Base-by-base conservation (phyloP, 2,888 invertebrate species). In the Ornithoptera priamus region DNA sequence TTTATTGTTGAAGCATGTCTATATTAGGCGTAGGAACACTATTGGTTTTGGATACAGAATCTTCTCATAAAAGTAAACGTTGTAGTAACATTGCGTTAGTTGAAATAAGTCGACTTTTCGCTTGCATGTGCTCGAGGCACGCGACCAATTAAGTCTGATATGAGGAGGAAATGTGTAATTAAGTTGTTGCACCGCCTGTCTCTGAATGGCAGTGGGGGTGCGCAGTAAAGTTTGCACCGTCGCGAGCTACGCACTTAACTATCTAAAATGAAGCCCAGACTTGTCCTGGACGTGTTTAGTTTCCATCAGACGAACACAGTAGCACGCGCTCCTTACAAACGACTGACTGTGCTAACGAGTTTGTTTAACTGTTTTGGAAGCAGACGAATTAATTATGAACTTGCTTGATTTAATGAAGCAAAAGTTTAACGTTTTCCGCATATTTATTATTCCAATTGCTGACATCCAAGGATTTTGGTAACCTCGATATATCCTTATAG, bases 121-220 rank as follows among this genome's bases (percentile, higher is more conserved):
- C 36, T 17, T 15, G 70, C 65, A 57, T 36, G 22, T n/a, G 62
- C 66, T 62, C 61, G 50, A 66, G 58, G 62, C 61, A 62, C 39
- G 20, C 65, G 60, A 71, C 71, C 67, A 71, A 72, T 72, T 72
- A 71, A 72, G 72, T 68, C 69, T 69, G 69, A 72, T 69, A 69
- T 71, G 63, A 69, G 46, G 42, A 69, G 72, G 72, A 71, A 72
- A 71, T 67, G 71, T 68, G 65, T 71, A 67, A 72, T 71, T 72
- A 72, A 67, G 65, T 69, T 46, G 62, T 53, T 61, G 70, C 70
- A 36, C 60, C 61, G 62, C 50, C 30, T 22, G 59, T 53, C 60
- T 46, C 36, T 65, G 61, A 42, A 69, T 62, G 65, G 62, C n/a
- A 50, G 30, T 30, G 65, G 62, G 42, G 53, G 18, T 39, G 39